Conservation (phyloP, 2,797 vertebrate species). For the Clarias laeviceps region DNA sequence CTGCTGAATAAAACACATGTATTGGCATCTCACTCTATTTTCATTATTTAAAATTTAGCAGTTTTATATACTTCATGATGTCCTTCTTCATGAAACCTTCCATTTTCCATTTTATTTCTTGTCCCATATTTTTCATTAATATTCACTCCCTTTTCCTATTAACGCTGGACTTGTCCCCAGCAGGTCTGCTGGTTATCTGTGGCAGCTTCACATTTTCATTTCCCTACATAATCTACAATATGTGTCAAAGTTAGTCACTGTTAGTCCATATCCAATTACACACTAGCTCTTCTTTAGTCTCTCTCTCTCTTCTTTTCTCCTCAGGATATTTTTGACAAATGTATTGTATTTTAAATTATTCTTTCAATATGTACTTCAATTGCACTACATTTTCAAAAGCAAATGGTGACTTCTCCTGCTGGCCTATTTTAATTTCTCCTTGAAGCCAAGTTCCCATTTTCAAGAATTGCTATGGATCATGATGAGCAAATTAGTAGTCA, state of each 20-base stretch:
- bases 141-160: constrained; percentile 1
- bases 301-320: background rate
- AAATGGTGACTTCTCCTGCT: background rate
- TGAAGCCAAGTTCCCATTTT: background rate
- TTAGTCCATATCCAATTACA: background rate
- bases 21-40: background rate
- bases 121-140: background rate
- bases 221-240: background rate
- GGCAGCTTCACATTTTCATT: constrained; percentile 8
- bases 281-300: background rate
- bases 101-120: background rate
- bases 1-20: background rate
- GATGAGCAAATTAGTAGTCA: too few relatives aligned
- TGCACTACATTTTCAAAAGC: background rate
- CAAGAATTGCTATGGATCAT: too few relatives aligned
- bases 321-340: background rate
- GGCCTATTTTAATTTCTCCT: too few relatives aligned
- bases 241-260: background rate
- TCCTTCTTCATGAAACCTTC: background rate
- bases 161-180: background rate
- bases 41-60: background rate
- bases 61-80: background rate
- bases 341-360: background rate
- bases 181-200: background rate
- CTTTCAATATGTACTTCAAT: background rate